Conservation (phyloP, 2,113 vertebrate species). For the Corydoras maculifer region DNA sequence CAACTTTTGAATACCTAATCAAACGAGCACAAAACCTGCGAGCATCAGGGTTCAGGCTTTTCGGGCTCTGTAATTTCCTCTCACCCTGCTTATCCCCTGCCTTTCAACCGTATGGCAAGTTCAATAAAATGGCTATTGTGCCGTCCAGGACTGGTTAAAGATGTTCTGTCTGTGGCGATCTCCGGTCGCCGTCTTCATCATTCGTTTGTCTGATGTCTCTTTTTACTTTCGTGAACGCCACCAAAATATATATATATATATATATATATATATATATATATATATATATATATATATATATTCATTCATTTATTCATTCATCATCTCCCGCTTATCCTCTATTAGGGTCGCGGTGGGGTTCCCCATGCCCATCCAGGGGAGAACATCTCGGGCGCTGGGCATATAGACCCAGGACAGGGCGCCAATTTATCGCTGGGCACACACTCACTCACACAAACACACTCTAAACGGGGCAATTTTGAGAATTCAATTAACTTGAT, state of each 20-base stretch:
- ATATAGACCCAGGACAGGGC: no score
- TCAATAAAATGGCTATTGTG: constrained; percentile 40
- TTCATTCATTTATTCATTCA: no score
- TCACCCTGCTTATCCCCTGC: constrained; percentile 33
- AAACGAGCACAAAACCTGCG: constrained; percentile 37
- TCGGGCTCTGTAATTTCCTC: constrained; percentile 36
- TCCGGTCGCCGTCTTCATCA: constrained; percentile 27
- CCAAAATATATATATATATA: constrained; percentile 44
- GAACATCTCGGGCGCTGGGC: no score
- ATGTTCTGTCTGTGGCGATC: constrained; percentile 40
- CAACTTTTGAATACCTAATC: constrained; percentile 17
- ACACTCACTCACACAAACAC: no score
- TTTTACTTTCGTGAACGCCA: constrained; percentile 41
- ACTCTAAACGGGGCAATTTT: no score
- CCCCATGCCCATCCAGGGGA: no score
- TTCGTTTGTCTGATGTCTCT: constrained; percentile 31
- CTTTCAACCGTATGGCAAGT: constrained; percentile 21
- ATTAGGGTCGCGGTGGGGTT: no score
- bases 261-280: no score
- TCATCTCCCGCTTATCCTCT: no score
- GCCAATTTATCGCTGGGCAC: no score
- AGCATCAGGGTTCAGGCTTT: constrained; percentile 24
- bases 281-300: no score
- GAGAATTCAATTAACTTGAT: no score
- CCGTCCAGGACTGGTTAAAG: constrained; percentile 40